Percentiles rank a stretch among this genome's conserved stretches.
Evolutionary conservation across 2,113 vertebrate genomes (phyloP).

Genomic region (Mystacornis crossleyi): DNA sequence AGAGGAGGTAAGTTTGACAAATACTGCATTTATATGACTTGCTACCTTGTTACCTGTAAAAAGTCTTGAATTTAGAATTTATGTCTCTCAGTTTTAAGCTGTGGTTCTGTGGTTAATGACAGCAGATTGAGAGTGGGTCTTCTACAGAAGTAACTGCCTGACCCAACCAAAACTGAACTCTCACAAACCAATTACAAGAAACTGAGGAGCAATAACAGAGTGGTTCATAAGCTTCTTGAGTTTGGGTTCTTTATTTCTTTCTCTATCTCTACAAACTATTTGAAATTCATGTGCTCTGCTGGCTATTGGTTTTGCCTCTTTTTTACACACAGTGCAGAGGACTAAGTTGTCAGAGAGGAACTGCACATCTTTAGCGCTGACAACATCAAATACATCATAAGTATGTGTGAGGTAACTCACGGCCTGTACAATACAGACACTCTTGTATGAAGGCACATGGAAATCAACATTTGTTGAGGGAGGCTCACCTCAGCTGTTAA

Average conservation of each 20-base stretch:
- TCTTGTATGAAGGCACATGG: background rate
- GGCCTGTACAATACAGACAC: background rate
- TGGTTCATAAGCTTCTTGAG: background rate
- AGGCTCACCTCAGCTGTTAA: background rate
- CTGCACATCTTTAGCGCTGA: background rate
- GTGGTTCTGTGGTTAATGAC: background rate
- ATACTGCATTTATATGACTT: background rate
- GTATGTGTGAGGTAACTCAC: background rate
- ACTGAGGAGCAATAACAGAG: background rate
- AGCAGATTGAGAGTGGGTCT: background rate
- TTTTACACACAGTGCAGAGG: background rate
- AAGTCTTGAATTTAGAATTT: background rate
- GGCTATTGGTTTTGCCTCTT: background rate
- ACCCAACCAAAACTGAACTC: background rate
- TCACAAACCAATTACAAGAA: background rate
- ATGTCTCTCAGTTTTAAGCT: background rate
- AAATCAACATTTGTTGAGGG: background rate
- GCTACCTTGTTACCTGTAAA: background rate
- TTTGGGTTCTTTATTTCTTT: background rate
- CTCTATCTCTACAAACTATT: background rate
- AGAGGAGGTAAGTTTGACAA: background rate
- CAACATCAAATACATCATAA: background rate
- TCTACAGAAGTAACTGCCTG: background rate
- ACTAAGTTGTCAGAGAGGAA: background rate
- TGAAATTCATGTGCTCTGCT: background rate